Evolutionary conservation across 2,113 vertebrate species (phyloP).

Genomic region (Phocoena phocoena): DNA sequence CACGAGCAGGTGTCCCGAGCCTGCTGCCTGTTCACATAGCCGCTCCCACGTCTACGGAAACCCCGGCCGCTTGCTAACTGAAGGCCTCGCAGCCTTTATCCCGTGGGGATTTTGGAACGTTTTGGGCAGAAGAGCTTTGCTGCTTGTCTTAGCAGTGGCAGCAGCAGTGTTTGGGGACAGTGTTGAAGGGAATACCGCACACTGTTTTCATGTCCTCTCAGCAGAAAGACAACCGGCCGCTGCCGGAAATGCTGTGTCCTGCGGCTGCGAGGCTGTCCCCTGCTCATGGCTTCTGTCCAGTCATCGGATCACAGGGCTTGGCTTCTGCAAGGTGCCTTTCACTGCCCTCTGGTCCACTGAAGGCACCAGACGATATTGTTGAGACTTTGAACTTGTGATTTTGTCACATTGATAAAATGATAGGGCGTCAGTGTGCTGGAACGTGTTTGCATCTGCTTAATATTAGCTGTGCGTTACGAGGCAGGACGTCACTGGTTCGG

Average conservation of each 20-base stretch:
- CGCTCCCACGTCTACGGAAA: fast-evolving
- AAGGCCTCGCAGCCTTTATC: background rate
- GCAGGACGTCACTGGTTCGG: background rate
- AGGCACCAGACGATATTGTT: background rate
- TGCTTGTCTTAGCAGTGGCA: background rate
- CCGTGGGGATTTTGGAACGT: background rate
- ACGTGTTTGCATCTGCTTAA: background rate
- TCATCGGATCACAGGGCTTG: background rate
- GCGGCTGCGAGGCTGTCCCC: background rate
- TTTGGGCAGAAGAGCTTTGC: conserved; percentile 3
- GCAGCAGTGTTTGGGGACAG: background rate
- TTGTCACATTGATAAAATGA: background rate
- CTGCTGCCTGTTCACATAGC: no score
- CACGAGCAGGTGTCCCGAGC: background rate
- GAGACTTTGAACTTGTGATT: background rate
- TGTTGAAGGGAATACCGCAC: background rate
- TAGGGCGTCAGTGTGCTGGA: background rate
- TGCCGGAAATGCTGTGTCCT: background rate
- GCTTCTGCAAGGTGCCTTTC: background rate
- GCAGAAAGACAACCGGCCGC: background rate
- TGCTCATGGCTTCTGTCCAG: background rate
- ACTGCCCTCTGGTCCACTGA: background rate
- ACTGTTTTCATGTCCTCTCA: background rate
- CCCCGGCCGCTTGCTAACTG: background rate
- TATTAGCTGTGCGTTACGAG: background rate